Evolutionary conservation across 2,113 vertebrate species (phyloP), one percentile per base, ranked within the genome.

Genomic region (Nyctibius bracteatus): DNA sequence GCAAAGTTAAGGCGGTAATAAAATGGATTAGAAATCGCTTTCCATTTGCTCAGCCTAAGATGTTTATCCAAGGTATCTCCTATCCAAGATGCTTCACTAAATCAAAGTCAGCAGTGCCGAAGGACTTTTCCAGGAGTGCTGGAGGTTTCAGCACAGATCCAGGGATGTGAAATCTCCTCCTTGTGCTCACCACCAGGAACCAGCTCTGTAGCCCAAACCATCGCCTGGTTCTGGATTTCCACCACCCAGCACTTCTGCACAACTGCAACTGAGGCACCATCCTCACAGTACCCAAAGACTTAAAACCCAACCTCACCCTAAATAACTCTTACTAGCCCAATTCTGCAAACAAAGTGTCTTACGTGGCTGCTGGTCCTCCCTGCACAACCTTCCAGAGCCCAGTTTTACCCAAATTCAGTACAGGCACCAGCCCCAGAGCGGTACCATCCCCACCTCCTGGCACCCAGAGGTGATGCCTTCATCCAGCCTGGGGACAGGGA

Each of bases 361-460:
- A 30, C 4, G 0, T 4, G 31, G 63, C 70, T 47, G 37, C 17
- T 55, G 27, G 7, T 61, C 35, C 31, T 57, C 30, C 8, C 8
- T 14, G 24, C 7, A 16, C 18, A 14, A 51, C 5, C 11, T 35
- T 57, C 15, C 30, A 35, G 59, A 71, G 22, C 10, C 15, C 7
- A 8, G 6, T 35, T 73, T 57, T 9, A 62, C 16, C 70, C 33
- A 46, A 21, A 46, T 24, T 14, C 1, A 3, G 46, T 6, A 28
- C 0, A 0, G 11, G 30, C 28, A 31, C 24, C 25, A 18, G 27
- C 14, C 28, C 14, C 0, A 0, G 28, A 13, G 22, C 1, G 2
- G 52, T 13, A 31, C 24, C 6, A 39, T 1, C 33, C 65, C 8
- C 33, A 20, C 14, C 58, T 30, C 70, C 44, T 5, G 30, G 33